Percentiles rank a stretch among this genome's conserved stretches.
Evolutionary conservation across 2,113 vertebrate species (phyloP).

Genomic region (Cichladusa arquata): DNA sequence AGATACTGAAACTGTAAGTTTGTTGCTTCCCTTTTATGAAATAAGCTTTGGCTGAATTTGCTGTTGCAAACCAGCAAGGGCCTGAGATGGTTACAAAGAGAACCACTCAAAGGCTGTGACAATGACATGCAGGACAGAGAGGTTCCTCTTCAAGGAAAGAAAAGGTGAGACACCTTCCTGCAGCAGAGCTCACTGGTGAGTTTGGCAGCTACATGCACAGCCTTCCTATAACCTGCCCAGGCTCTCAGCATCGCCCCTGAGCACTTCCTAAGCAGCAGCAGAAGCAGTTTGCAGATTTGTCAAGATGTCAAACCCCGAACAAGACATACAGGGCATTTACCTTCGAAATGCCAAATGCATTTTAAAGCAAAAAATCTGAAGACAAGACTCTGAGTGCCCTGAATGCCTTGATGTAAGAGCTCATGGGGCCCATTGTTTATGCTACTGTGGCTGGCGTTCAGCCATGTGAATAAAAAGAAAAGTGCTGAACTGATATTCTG

Average conservation of each 20-base stretch:
- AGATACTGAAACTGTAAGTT: background rate
- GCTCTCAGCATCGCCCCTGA: background rate
- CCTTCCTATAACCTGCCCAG: background rate
- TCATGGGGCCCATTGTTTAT: background rate
- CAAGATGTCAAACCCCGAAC: background rate
- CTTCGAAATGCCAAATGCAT: background rate
- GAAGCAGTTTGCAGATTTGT: background rate
- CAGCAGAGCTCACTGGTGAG: background rate
- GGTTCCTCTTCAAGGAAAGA: background rate
- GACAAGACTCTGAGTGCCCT: background rate
- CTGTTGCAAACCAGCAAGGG: background rate
- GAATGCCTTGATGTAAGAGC: background rate
- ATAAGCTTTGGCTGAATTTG: background rate
- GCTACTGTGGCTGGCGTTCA: background rate
- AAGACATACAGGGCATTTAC: background rate
- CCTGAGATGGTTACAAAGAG: background rate
- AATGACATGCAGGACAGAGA: background rate
- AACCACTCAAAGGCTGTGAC: background rate
- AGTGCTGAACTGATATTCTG: conserved; percentile 3
- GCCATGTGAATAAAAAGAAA: background rate
- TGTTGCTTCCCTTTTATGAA: background rate
- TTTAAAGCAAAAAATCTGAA: background rate
- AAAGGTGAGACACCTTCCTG: background rate
- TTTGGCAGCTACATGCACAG: background rate
- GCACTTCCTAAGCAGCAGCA: background rate